phyloP scores from a whole-genome alignment of 2,888 invertebrate species.

The Mayetiola destructor region DNA sequence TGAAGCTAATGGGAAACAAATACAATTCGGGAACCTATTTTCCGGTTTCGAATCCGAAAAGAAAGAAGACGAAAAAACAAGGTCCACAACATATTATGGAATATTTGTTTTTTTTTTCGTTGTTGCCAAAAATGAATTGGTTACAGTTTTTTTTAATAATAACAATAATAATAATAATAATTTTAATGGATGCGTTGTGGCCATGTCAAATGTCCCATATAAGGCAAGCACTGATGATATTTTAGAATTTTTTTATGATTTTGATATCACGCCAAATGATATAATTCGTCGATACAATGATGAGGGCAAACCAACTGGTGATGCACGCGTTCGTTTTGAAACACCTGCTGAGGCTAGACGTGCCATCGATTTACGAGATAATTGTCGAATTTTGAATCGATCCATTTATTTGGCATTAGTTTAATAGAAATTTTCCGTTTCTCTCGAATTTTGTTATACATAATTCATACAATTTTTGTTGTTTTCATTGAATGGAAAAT shows the following conservation, averaged over 20 bases:
- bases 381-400: conserved; percentile 29
- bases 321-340: conserved; percentile 75
- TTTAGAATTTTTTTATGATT: conserved; percentile 69
- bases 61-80: too few relatives aligned
- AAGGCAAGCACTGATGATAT: conserved; percentile 79
- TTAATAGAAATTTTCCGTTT: too few relatives aligned
- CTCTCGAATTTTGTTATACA: too few relatives aligned
- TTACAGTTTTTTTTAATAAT: too few relatives aligned
- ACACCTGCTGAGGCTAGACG: conserved; percentile 64
- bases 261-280: conserved; percentile 61
- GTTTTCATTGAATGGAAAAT: too few relatives aligned
- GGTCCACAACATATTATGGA: too few relatives aligned
- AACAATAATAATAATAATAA: conserved; percentile 25
- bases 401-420: conserved; percentile 24
- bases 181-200: conserved; percentile 71
- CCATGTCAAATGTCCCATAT: conserved; percentile 80
- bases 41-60: too few relatives aligned
- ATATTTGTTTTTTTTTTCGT: too few relatives aligned
- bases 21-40: too few relatives aligned
- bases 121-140: too few relatives aligned
- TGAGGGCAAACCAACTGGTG: conserved; percentile 76
- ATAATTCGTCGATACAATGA: conserved; percentile 76
- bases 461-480: too few relatives aligned
- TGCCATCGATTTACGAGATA: conserved; percentile 42
- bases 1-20: too few relatives aligned